phyloP scores from a whole-genome alignment of 2,888 invertebrate species.

The Drosophila rubida region DNA sequence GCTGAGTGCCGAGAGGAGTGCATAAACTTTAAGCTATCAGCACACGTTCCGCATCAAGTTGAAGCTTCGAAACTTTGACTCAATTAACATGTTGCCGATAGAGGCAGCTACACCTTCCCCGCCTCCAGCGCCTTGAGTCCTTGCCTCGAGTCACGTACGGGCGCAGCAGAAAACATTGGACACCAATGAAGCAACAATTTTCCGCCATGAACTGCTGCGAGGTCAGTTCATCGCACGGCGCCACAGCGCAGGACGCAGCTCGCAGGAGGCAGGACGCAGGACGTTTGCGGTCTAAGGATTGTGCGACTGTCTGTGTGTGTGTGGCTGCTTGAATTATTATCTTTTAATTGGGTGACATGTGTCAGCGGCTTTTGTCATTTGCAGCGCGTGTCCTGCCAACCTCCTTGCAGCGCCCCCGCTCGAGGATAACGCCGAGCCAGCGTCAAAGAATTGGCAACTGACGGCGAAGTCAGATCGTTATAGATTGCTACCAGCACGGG shows the following conservation, averaged over 20 bases:
- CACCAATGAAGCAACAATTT: slow-evolving; percentile 62
- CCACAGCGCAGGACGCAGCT: no score
- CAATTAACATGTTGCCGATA: slow-evolving; percentile 67
- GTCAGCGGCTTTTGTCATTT: slow-evolving; percentile 69
- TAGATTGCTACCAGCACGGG: not conserved
- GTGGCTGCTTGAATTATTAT: slow-evolving; percentile 57
- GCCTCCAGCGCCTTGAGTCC: not conserved
- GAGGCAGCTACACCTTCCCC: slow-evolving; percentile 5
- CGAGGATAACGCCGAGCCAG: not conserved
- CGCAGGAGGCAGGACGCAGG: slow-evolving; percentile 22
- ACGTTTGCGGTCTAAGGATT: slow-evolving; percentile 34
- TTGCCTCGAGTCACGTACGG: slow-evolving; percentile 59
- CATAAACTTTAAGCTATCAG: slow-evolving; percentile 67
- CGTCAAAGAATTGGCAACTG: slow-evolving; percentile 14
- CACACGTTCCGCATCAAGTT: slow-evolving; percentile 54
- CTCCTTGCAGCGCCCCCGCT: not conserved
- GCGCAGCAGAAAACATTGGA: slow-evolving; percentile 46
- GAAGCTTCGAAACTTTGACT: slow-evolving; percentile 62
- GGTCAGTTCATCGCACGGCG: slow-evolving; percentile 21
- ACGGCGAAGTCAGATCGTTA: slow-evolving; percentile 40
- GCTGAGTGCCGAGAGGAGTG: not conserved
- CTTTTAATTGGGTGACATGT: slow-evolving; percentile 79
- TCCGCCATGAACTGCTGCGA: slow-evolving; percentile 47
- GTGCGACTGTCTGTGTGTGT: not conserved
- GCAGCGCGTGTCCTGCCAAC: slow-evolving; percentile 28